Evolutionary conservation across 2,888 invertebrate species (phyloP).

Genomic region (Meandrusa payeni): DNA sequence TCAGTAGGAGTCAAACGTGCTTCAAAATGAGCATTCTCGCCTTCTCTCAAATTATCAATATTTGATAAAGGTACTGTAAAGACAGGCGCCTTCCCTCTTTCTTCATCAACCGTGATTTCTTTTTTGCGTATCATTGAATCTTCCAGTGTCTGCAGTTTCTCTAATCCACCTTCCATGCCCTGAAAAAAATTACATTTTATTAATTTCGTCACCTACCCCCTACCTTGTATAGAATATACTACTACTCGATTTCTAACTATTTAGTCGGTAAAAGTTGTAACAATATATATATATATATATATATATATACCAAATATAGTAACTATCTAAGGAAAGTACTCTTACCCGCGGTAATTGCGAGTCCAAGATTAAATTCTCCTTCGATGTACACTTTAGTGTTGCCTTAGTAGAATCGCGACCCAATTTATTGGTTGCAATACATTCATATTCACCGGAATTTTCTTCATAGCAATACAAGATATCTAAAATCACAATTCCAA

Average conservation of each 20-base stretch:
- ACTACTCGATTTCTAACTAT: too few species aligned
- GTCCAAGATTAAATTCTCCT: conserved; percentile 93
- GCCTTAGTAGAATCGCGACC: conserved; percentile 94
- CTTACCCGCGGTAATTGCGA: conserved; percentile 94
- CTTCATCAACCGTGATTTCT: conserved; percentile 87
- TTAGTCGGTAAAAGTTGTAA: too few species aligned
- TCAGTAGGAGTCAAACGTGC: conserved; percentile 93
- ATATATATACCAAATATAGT: too few species aligned
- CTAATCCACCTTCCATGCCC: conserved; percentile 97
- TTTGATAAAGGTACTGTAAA: conserved; percentile 95
- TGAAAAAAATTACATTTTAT: conserved; percentile 43
- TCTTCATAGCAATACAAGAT: conserved; percentile 98
- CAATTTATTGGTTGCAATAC: conserved; percentile 94
- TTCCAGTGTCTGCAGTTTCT: conserved; percentile 95
- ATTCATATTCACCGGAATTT: conserved; percentile 96
- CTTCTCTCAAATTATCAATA: conserved; percentile 92
- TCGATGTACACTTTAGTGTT: conserved; percentile 91
- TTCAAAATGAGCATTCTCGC: conserved; percentile 95
- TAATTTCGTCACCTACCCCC: too few species aligned
- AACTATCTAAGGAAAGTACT: too few species aligned
- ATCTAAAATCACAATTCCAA: conserved; percentile 97
- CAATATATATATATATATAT: too few species aligned
- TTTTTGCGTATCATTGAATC: conserved; percentile 90
- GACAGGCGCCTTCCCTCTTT: conserved; percentile 91
- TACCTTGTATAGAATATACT: too few species aligned